Evolutionary conservation across 2,797 vertebrate species (phyloP).

Genomic region (Sebastes nivosus): DNA sequence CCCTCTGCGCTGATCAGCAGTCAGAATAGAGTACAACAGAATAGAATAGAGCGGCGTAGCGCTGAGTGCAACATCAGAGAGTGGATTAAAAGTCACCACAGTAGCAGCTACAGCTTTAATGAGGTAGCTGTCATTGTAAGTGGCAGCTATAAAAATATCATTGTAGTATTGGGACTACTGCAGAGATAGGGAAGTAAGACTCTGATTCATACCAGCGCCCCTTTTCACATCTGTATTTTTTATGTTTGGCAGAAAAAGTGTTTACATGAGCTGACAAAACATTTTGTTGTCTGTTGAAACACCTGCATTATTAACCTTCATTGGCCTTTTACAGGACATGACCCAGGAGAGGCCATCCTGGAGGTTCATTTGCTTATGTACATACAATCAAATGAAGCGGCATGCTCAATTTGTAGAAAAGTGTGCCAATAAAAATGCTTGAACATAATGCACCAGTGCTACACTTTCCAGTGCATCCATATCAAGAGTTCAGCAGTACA

Average conservation of each 20-base stretch:
- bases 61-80: constrained; percentile 4
- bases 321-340: not conserved
- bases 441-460: not conserved
- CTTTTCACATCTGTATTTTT: constrained; percentile 25
- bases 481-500: not conserved
- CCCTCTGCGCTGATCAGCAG: constrained; percentile 31
- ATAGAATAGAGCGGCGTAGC: not conserved
- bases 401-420: not conserved
- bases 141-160: constrained; percentile 16
- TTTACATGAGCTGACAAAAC: not conserved
- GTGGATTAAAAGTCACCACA: constrained; percentile 5
- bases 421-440: not conserved
- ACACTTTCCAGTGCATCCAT: not conserved
- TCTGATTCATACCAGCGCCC: not conserved
- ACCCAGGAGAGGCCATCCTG: not conserved
- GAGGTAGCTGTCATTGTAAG: constrained; percentile 23
- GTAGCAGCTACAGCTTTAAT: constrained; percentile 33
- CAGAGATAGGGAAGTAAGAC: not conserved
- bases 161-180: constrained; percentile 13
- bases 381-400: not conserved
- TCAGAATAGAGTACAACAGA: constrained; percentile 7
- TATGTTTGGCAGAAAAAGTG: not conserved
- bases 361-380: not conserved
- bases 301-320: not conserved
- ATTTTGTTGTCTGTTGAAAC: not conserved